These are phyloP conservation scores for Tragelaphus imberbis DNA, from an alignment of 2,113 vertebrate genomes.

Conservation along the genomic window DNA sequence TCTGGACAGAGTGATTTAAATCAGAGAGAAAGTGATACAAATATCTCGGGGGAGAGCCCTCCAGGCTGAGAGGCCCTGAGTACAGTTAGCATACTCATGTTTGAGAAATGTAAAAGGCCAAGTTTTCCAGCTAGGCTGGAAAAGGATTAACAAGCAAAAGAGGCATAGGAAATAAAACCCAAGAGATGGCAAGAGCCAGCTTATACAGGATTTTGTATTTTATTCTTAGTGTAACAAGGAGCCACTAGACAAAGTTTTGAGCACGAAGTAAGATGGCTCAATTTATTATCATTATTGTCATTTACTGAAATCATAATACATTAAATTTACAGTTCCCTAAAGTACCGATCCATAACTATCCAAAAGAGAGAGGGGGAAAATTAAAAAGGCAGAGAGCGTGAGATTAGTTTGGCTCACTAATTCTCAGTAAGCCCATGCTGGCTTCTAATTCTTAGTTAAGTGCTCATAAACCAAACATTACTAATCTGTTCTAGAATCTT, in stretches of 20 bases:
- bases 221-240: not conserved
- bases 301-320: conserved; percentile 21
- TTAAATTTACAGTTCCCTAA: conserved; percentile 29
- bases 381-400: not conserved
- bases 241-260: not conserved
- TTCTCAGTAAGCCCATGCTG: not conserved
- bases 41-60: not conserved
- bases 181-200: not conserved
- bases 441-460: conserved; percentile 38
- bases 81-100: not conserved
- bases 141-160: not conserved
- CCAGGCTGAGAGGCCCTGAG: not conserved
- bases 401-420: conserved; percentile 9
- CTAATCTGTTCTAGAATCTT: conserved; percentile 13
- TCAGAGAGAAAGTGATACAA: not conserved
- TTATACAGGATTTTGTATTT: not conserved
- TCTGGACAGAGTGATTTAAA: not conserved
- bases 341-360: not conserved
- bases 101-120: not conserved
- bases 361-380: not conserved
- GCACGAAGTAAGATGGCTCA: conserved; percentile 22
- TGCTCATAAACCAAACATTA: conserved; percentile 33
- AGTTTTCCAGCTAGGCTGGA: not conserved
- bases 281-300: not conserved
- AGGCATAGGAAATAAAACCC: not conserved